phyloP scores from a whole-genome alignment of 2,797 vertebrate species.

The Cebuella pygmaea region DNA sequence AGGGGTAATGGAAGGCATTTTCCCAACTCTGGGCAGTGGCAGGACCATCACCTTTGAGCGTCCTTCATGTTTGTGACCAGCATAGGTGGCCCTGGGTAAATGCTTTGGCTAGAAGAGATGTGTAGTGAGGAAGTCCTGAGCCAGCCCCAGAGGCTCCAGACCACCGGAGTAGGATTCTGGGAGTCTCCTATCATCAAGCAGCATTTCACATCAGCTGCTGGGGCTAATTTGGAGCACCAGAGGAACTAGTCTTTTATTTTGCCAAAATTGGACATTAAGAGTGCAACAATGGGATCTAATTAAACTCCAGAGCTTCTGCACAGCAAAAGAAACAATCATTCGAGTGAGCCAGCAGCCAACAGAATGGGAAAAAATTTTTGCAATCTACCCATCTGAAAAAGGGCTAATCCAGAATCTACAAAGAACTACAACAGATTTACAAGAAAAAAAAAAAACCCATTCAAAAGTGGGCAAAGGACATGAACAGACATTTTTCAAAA shows the following conservation, averaged over 20 bases:
- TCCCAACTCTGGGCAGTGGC: background rate
- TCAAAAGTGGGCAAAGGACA: too few relatives aligned
- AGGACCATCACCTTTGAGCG: background rate
- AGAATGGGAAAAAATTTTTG: too few relatives aligned
- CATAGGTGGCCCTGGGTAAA: background rate
- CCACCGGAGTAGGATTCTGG: fast-evolving
- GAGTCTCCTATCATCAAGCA: fast-evolving
- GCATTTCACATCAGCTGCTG: background rate
- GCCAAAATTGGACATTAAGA: background rate
- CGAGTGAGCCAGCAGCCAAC: too few relatives aligned
- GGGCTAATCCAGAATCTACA: too few relatives aligned
- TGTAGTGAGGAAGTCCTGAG: background rate
- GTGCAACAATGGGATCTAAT: background rate
- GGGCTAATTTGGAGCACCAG: background rate
- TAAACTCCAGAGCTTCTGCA: too few relatives aligned
- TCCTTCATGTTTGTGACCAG: background rate
- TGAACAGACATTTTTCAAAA: too few relatives aligned
- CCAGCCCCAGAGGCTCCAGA: fast-evolving
- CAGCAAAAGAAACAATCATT: too few relatives aligned
- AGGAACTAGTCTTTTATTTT: background rate
- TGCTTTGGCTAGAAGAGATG: fast-evolving
- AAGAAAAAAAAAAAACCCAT: too few relatives aligned
- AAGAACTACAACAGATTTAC: too few relatives aligned
- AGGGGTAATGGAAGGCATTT: background rate
- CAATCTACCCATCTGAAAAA: too few relatives aligned